Percentiles rank a stretch among this genome's conserved stretches.
Conservation (phyloP, 2,113 vertebrate species). For the Chascanopsetta lugubris region DNA sequence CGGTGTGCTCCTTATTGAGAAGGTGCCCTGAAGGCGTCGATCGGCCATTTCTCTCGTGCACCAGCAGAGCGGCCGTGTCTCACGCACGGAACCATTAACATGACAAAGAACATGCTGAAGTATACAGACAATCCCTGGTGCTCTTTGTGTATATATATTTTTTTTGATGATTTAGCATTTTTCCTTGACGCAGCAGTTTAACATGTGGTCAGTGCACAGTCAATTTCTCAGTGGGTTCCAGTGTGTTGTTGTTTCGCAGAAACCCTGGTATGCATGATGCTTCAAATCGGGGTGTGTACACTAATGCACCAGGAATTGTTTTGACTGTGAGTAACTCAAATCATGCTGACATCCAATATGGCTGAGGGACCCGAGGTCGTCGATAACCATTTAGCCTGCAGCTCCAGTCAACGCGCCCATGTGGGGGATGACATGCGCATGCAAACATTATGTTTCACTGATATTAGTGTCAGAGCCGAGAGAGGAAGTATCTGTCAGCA, state of each 20-base stretch:
- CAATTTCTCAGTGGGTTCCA: too few species aligned
- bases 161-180: not conserved
- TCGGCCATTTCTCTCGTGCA: not conserved
- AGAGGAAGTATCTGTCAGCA: slow-evolving; percentile 8
- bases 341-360: slow-evolving; percentile 30
- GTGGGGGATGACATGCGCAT: slow-evolving; percentile 24
- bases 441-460: slow-evolving; percentile 28
- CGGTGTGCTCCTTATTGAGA: not conserved
- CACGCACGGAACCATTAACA: not conserved
- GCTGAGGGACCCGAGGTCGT: slow-evolving; percentile 1
- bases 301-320: not conserved
- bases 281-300: not conserved
- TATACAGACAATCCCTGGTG: not conserved
- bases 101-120: slow-evolving; percentile 2
- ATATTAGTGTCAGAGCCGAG: slow-evolving; percentile 6
- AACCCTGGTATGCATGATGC: not conserved
- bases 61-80: not conserved
- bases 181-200: not conserved
- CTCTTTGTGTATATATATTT: not conserved
- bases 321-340: slow-evolving; percentile 14
- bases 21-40: not conserved
- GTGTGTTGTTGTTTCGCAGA: not conserved
- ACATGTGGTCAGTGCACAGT: not conserved
- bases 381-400: slow-evolving; percentile 39
- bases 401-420: slow-evolving; percentile 25